phyloP scores from a whole-genome alignment of 2,113 vertebrate species.

The Apus apus region DNA sequence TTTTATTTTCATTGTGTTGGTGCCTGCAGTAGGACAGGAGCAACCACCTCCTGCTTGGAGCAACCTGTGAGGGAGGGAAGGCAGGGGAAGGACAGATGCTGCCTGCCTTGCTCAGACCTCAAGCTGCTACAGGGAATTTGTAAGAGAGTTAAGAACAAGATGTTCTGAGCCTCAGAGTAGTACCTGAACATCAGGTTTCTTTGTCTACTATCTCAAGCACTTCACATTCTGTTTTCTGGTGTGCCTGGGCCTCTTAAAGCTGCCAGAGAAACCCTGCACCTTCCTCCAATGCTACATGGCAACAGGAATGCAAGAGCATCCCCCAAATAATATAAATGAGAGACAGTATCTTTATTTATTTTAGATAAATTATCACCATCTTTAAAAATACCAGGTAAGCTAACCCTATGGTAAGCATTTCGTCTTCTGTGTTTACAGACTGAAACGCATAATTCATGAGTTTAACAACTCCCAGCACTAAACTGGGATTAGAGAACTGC shows the following conservation, averaged over 20 bases:
- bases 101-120: not conserved
- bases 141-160: not conserved
- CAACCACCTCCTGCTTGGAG: not conserved
- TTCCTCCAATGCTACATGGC: not conserved
- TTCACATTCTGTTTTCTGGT: not conserved
- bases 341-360: not conserved
- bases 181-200: not conserved
- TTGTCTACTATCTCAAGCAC: not conserved
- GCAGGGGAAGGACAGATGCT: not conserved
- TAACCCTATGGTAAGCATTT: not conserved
- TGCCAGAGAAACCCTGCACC: not conserved
- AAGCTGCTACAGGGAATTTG: not conserved
- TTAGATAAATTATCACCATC: not conserved
- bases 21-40: not conserved
- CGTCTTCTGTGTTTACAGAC: not conserved
- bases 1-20: not conserved
- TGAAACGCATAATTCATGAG: not conserved
- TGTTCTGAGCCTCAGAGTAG: not conserved
- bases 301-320: not conserved
- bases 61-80: accelerated
- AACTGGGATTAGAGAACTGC: not conserved
- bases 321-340: not conserved
- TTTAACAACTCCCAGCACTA: not conserved
- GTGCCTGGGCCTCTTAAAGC: not conserved
- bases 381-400: not conserved